A percentile compares a stretch with the other conserved stretches of the same genome.
These are phyloP conservation scores for Etheostoma nigrum DNA, from an alignment of 2,797 vertebrate genomes.

Conservation along the genomic window DNA sequence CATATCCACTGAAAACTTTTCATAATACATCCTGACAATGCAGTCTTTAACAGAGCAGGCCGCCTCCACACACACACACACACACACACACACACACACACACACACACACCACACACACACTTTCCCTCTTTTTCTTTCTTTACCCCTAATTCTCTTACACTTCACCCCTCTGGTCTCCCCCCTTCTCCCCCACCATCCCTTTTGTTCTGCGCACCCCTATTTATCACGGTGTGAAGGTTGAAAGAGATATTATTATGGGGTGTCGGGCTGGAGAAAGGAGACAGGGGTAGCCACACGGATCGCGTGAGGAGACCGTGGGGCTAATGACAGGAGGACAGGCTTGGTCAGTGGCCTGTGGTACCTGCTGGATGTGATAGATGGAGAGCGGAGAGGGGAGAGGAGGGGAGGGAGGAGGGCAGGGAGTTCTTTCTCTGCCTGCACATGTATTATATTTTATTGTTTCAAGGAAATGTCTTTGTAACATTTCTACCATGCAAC, in stretches of 20 bases:
- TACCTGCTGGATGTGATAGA: conserved; percentile 96
- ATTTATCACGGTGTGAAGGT: conserved; percentile 99
- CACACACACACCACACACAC: conserved; percentile 3
- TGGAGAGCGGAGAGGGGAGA: conserved; percentile 94
- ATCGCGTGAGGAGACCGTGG: conserved; percentile 96
- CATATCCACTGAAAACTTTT: background rate
- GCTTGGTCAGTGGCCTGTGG: conserved; percentile 99
- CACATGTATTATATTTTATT: conserved; percentile 67
- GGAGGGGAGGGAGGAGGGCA: conserved; percentile 11
- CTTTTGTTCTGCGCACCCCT: conserved; percentile 99
- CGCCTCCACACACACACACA: conserved; percentile 1
- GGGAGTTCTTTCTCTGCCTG: conserved; percentile 52
- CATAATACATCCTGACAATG: background rate
- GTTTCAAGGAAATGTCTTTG: conserved; percentile 56
- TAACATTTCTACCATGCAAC: conserved; percentile 27
- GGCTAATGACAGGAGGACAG: conserved; percentile 99
- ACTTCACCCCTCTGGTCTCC: conserved; percentile 48
- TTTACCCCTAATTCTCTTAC: conserved; percentile 58
- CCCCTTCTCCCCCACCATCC: conserved; percentile 44
- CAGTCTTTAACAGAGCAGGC: background rate
- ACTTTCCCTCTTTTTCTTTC: conserved; percentile 43
- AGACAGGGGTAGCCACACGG: conserved; percentile 99
- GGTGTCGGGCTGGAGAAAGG: conserved; percentile 95
- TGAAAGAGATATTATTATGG: conserved; percentile 99
- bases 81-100: background rate